Conservation (phyloP, 1,140 invertebrate genomes). For the Drosophila ohnishii region DNA sequence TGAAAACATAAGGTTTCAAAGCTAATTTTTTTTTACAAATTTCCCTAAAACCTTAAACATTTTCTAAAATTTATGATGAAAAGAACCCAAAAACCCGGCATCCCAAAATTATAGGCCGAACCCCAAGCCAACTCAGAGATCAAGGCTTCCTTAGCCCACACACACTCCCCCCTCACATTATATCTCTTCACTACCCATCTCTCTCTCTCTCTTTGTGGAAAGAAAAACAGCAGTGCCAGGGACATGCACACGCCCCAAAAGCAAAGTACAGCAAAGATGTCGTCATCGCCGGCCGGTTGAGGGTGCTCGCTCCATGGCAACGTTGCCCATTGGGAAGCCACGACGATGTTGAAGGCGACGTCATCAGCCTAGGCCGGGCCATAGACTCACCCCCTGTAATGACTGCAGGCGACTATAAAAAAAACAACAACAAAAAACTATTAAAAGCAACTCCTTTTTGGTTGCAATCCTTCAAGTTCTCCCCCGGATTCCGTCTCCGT, state of each 20-base stretch:
- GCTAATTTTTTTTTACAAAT: not conserved
- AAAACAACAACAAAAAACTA: constrained; percentile 18
- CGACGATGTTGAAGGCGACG: constrained; percentile 41
- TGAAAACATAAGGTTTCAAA: too few species aligned
- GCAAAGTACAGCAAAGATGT: constrained; percentile 58
- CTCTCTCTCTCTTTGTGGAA: not conserved
- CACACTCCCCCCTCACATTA: not conserved
- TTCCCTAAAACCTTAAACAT: not conserved
- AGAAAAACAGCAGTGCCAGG: constrained; percentile 24
- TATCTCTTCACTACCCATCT: too few species aligned
- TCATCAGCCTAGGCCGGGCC: constrained; percentile 48
- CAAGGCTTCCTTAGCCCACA: not conserved
- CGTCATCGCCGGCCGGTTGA: constrained; percentile 57
- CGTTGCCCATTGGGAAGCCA: constrained; percentile 38
- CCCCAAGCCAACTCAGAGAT: constrained; percentile 5
- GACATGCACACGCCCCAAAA: constrained; percentile 56
- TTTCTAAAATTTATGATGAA: not conserved
- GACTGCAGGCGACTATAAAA: constrained; percentile 31
- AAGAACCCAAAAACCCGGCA: not conserved
- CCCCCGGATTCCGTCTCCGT: not conserved
- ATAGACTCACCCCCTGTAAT: not conserved
- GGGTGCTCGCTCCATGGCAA: constrained; percentile 62
- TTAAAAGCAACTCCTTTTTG: constrained; percentile 49
- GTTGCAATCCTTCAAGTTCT: constrained; percentile 47
- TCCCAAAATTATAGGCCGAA: not conserved